A percentile compares a stretch with the other conserved stretches of the same genome.
phyloP scores from a whole-genome alignment of 1,140 invertebrate genomes.

The Aleiodes sp. region DNA sequence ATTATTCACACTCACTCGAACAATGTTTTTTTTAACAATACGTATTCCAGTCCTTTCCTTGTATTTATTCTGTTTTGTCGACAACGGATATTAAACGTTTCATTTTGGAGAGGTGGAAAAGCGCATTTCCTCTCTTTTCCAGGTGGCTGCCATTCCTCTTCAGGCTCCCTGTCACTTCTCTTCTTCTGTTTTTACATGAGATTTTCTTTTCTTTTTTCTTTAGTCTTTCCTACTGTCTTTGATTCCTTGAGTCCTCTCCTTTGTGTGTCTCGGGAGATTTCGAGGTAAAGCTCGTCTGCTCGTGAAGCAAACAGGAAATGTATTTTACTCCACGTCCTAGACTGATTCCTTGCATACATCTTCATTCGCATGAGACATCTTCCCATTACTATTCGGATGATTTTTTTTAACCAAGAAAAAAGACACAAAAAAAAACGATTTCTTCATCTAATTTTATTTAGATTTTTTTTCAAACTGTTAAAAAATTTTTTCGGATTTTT shows the following conservation, averaged over 20 bases:
- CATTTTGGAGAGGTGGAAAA: background rate
- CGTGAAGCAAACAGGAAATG: background rate
- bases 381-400: too few relatives aligned
- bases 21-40: background rate
- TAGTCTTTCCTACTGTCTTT: background rate
- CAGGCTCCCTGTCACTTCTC: background rate
- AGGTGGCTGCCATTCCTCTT: too few relatives aligned
- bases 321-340: background rate
- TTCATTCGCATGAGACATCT: too few relatives aligned
- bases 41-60: background rate
- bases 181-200: background rate
- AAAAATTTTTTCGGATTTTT: too few relatives aligned
- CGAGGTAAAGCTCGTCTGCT: background rate
- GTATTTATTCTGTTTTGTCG: background rate
- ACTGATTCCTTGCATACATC: background rate
- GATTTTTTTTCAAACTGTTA: too few relatives aligned
- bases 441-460: too few relatives aligned
- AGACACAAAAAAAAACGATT: too few relatives aligned
- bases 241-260: background rate
- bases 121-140: background rate
- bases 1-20: background rate
- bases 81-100: conserved; percentile 14
- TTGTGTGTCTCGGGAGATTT: background rate
- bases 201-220: background rate
- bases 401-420: too few relatives aligned